Conservation (phyloP, 1,140 invertebrate species). For the Cotesia chilonis region DNA sequence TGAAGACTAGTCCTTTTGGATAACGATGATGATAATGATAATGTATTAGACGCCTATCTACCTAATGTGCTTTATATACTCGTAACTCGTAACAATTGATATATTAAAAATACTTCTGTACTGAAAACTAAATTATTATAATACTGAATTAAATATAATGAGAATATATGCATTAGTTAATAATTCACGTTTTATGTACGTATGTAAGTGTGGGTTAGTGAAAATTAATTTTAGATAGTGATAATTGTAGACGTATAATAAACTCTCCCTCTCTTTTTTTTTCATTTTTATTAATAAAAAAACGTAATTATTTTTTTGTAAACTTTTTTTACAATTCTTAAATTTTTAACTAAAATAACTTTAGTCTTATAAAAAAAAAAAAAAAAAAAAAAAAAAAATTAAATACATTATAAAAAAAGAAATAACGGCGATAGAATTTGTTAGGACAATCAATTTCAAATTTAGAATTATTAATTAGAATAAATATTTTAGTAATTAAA, state of each 20-base stretch:
- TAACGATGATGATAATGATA: slow-evolving; percentile 31
- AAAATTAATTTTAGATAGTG: slow-evolving; percentile 9
- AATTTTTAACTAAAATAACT: no score
- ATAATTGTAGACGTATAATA: neutral
- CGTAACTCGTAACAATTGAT: neutral
- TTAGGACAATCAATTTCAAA: slow-evolving; percentile 47
- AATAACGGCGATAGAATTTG: slow-evolving; percentile 21
- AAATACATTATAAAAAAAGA: neutral
- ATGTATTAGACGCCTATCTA: slow-evolving; percentile 35
- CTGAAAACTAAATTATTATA: neutral
- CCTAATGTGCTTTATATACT: slow-evolving; percentile 36
- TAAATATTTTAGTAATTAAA: slow-evolving; percentile 24
- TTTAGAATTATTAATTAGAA: slow-evolving; percentile 25
- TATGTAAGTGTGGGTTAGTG: no score
- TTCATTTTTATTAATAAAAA: neutral
- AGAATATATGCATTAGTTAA: no score
- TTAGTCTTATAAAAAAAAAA: neutral
- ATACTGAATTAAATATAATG: slow-evolving; percentile 3
- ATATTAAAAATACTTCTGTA: neutral
- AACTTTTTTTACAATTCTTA: no score
- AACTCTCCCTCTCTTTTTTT: slow-evolving; percentile 6
- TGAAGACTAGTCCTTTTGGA: slow-evolving; percentile 43
- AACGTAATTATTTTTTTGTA: no score
- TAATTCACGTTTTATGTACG: neutral
- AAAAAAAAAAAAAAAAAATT: neutral